Evolutionary conservation across 2,797 vertebrate genomes (phyloP).

Genomic region (Sylvilagus floridanus): DNA sequence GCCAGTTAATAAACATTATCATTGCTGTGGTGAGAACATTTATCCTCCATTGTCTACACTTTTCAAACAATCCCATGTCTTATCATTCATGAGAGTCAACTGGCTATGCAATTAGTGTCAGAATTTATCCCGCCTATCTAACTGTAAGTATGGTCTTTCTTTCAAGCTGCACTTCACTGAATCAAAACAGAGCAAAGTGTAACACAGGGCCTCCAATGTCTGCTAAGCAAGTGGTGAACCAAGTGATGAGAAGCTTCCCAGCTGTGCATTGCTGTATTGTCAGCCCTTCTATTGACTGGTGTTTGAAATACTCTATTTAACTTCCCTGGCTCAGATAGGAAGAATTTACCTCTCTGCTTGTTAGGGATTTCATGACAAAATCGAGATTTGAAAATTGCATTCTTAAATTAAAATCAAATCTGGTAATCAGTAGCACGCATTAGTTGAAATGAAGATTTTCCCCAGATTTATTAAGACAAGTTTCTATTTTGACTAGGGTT

Average conservation of each 20-base stretch:
- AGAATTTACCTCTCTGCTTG: background rate
- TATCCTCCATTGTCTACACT: background rate
- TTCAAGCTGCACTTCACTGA: background rate
- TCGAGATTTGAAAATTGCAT: background rate
- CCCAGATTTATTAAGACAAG: background rate
- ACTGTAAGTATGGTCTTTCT: background rate
- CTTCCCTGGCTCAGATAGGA: background rate
- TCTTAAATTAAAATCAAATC: background rate
- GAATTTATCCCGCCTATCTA: background rate
- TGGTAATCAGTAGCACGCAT: background rate
- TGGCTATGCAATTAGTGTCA: background rate
- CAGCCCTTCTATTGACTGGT: background rate
- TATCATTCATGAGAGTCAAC: background rate
- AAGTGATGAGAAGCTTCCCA: background rate
- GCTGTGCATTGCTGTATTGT: background rate
- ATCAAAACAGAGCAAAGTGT: background rate
- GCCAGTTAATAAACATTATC: background rate
- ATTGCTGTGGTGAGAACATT: background rate
- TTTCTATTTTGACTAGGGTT: background rate
- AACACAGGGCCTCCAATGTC: fast-evolving
- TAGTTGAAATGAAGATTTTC: background rate
- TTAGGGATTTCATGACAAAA: background rate
- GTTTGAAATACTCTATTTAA: background rate
- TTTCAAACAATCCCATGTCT: background rate
- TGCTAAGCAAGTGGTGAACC: background rate